Evolutionary conservation across 2,113 vertebrate genomes (phyloP), one percentile per base, ranked within the genome.

Genomic region (Sisor rabdophorus): DNA sequence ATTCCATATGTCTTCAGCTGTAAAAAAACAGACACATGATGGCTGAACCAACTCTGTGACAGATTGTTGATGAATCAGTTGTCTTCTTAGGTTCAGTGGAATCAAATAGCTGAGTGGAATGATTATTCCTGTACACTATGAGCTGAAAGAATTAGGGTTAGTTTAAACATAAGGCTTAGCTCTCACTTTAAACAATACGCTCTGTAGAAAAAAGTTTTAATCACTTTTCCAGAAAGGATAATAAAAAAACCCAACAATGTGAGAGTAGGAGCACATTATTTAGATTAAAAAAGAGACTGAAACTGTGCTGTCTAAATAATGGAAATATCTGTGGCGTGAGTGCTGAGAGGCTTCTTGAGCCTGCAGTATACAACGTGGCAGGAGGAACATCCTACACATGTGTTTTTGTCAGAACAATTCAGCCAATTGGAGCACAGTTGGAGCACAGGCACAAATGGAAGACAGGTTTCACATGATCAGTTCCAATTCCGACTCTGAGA

Each of bases 371-470:
- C 69, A 65, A 44, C 13, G 16, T 54, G 61, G 71, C 61, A 22
- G 58, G 68, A 79, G 36, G 59, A 56, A 63, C 76, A 77, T 28
- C 58, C 73, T 79, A 81, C 79, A 77, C 32, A 48, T 67, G 73
- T 53, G 61, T 44, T 75, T 83, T 67, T 72, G 81, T 75, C 55
- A 60, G 76, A 63, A 16, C 61, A 64, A 55, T 72, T 73, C 48
- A 73, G 47, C 59, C 36, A 20, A 40, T n/a, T 61, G 80, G 82
- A 81, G 77, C 60, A 36, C 75, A 84, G 50, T n/a, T 61, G 80
- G 82, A 81, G 77, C 60, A 36, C 75, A 84, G 71, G 80, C 77
- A 32, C 77, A 79, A 74, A 81, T 13, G 82, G 82, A 81, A 75
- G 71, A 79, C 70, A 81, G 77, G 80, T 64, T 61, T 52, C 50